Evolutionary conservation across 2,888 invertebrate species (phyloP), one percentile per base, ranked within the genome.

Genomic region (Stenoptilia bipunctidactyla): DNA sequence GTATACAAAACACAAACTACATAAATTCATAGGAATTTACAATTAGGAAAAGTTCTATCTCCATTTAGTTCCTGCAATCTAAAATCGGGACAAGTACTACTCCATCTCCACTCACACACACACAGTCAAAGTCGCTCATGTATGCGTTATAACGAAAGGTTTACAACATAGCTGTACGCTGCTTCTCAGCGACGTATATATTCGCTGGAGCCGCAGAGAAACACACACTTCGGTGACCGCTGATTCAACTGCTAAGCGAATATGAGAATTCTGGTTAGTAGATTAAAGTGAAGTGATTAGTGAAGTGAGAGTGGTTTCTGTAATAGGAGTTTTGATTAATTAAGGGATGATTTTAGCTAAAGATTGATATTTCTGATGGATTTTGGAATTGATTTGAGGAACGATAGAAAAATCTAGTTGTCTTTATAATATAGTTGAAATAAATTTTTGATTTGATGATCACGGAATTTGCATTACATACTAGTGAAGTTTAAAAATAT

Each of bases 221-320:
- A 50, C 48, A 44, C 65, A 75, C 83, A 83, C 77, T 82, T 74
- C 73, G 66, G 64, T 61, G 66, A n/a, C 61, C 82, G 82, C 82
- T 80, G 69, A 64, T 66, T 60, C 58, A 56, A 67, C 58, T 71
- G 73, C 68, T 60, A 80, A 70, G 83, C 82, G 83, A 83, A 61
- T 47, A 82, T 83, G 83, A 80, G 72, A 66, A 63, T 82, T 66
- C 61, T 80, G 83, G 83, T 83, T 65, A 73, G 82, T 80, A 71
- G 50, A 49, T 27, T 41, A 38, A 46, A 20, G 39, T 42, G 39
- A 40, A 40, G 13, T 13, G 39, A 37, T 40, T 36, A 40, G 34
- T 39, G 15, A 45, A 44, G 37, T 44, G 41, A 39, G 41, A 53
- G 53, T 57, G 55, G 47, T 9, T 25, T 25, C 5, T 52, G 52